These are phyloP conservation scores for Myotis lucifugus DNA, from an alignment of 2,113 vertebrate species.

Conservation along the genomic window DNA sequence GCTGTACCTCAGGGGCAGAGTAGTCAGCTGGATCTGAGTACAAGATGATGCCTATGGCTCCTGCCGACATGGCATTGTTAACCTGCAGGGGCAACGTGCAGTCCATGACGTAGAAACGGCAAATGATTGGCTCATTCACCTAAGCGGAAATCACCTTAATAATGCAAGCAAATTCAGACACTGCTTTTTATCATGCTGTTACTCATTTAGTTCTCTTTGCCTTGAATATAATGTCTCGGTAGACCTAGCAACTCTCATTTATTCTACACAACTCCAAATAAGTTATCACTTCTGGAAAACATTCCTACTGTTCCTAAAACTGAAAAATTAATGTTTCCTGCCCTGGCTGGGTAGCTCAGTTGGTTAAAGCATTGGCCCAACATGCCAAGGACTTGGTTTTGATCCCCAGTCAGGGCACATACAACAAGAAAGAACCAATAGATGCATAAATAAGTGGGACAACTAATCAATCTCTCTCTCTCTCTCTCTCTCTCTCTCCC, in stretches of 20 bases:
- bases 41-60: slow-evolving; percentile 93
- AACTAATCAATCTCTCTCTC: too few species aligned
- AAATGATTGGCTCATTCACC: not conserved
- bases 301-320: not conserved
- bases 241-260: not conserved
- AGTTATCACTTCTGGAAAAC: not conserved
- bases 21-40: slow-evolving; percentile 98
- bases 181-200: not conserved
- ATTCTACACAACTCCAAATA: not conserved
- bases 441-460: too few species aligned
- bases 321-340: not conserved
- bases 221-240: not conserved
- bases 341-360: too few species aligned
- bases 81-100: slow-evolving; percentile 84
- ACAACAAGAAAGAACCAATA: too few species aligned
- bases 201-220: not conserved
- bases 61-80: slow-evolving; percentile 92
- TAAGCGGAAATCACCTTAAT: not conserved
- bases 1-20: slow-evolving; percentile 87
- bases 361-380: too few species aligned
- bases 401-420: too few species aligned
- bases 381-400: too few species aligned
- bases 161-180: not conserved
- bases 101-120: not conserved
- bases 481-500: too few species aligned